Evolutionary conservation across 2,113 vertebrate species (phyloP), one percentile per base, ranked within the genome.

Genomic region (Ailurus styani): DNA sequence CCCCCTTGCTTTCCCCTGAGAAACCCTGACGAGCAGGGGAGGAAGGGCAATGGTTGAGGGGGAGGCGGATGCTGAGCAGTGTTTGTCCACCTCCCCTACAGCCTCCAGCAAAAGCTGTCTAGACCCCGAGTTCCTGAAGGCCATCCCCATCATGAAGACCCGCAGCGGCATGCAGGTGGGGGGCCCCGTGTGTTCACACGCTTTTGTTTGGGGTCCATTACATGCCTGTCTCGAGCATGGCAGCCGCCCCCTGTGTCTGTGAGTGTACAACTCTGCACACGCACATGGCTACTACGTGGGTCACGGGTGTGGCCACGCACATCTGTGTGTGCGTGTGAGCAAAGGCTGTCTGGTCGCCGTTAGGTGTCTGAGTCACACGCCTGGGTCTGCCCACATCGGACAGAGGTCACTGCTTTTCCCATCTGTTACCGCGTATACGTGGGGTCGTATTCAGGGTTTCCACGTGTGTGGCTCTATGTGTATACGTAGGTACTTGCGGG

Each of bases 131-230:
- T 99, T 99, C 98, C 99, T 99, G 97, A 99, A 99, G 98, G 99
- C 99, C 87, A 99, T 99, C 90, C 99, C 99, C 91, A 99, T 99
- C 95, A 99, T 99, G 99, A 99, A 99, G 98, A 99, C 99, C 0
- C 99, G 99, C 42, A 99, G 99, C 0, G 99, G 99, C 82, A 99
- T 99, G 99, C 99, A 99, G 99, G 99, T 95, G 15, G 6, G 1
- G 11, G n/a, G 42, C 12, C 5, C 60, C 57, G 20, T 0, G 0
- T 23, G 45, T 52, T 55, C 57, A 1, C 57, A 7, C 73, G 68
- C 13, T 73, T 68, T 52, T 90, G 66, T 96, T 88, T 31, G 45
- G 20, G 79, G 37, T 85, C 20, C 73, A 4, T 77, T 31, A 42
- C 4, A 1, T 79, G 17, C 34, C 0, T 73, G 21, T 47, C 29